phyloP scores from a whole-genome alignment of 2,113 vertebrate genomes.

The Nothobranchius furzeri region DNA sequence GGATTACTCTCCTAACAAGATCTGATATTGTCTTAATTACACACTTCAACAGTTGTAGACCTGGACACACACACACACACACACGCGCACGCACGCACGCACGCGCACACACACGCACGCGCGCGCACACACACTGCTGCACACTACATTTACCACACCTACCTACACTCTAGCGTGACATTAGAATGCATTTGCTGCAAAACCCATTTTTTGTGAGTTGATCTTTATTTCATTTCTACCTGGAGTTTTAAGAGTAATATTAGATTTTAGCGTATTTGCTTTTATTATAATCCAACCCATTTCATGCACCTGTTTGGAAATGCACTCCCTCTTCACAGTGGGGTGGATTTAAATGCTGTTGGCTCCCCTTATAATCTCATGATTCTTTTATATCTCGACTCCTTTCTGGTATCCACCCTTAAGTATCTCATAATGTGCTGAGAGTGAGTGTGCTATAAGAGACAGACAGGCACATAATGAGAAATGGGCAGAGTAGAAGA shows the following conservation, averaged over 20 bases:
- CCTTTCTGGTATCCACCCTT: slow-evolving; percentile 41
- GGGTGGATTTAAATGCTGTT: slow-evolving; percentile 3
- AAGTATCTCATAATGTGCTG: slow-evolving; percentile 49
- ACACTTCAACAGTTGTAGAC: slow-evolving; percentile 59
- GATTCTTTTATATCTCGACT: slow-evolving; percentile 52
- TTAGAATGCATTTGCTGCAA: not conserved
- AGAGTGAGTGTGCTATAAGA: slow-evolving; percentile 20
- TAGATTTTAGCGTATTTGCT: not conserved
- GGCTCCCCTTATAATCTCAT: slow-evolving; percentile 39
- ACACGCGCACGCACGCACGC: not conserved
- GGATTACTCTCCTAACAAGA: slow-evolving; percentile 51
- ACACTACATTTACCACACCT: slow-evolving; percentile 36
- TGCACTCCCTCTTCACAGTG: slow-evolving; percentile 5
- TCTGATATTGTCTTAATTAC: slow-evolving; percentile 64
- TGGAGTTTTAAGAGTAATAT: slow-evolving; percentile 4
- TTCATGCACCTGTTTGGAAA: not conserved
- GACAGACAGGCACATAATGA: slow-evolving; percentile 6
- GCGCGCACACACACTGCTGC: slow-evolving; percentile 11
- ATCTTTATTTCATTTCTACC: too few species aligned
- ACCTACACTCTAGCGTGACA: slow-evolving; percentile 8
- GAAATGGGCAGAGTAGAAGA: slow-evolving; percentile 11
- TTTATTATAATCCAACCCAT: not conserved
- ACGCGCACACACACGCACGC: too few species aligned
- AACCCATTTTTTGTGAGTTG: not conserved
- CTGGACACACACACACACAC: slow-evolving; percentile 26